Percentiles rank a stretch among this genome's conserved stretches.
phyloP scores from a whole-genome alignment of 2,797 vertebrate species.

The Leptatherina wallacei region DNA sequence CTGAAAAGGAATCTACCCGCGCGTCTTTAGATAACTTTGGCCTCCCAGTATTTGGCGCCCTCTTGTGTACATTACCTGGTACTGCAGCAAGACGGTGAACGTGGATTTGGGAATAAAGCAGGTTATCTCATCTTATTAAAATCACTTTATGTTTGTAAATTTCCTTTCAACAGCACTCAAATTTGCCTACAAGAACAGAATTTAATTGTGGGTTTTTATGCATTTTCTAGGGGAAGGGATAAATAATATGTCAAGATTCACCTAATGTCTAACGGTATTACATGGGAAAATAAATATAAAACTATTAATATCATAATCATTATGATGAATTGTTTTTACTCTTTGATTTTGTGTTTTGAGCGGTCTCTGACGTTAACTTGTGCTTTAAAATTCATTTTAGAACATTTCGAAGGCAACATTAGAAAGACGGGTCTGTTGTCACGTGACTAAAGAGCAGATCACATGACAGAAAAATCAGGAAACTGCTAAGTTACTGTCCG shows the following conservation, averaged over 20 bases:
- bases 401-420: background rate
- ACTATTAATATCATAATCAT: background rate
- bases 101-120: background rate
- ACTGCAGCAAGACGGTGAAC: slow-evolving; percentile 3
- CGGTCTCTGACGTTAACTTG: no score
- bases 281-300: no score
- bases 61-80: slow-evolving; percentile 24
- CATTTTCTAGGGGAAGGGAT: no score
- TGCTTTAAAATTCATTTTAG: background rate
- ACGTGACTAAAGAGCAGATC: background rate
- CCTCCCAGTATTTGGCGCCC: slow-evolving; percentile 29
- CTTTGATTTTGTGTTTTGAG: no score
- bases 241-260: background rate
- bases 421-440: background rate
- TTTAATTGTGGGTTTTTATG: no score
- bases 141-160: background rate
- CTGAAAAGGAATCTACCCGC: no score
- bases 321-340: background rate
- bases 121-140: background rate
- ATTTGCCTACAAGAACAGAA: no score
- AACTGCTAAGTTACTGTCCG: background rate
- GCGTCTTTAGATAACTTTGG: background rate
- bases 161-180: background rate
- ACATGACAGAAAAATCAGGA: background rate
- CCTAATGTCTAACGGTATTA: background rate